Evolutionary conservation across 2,113 vertebrate species (phyloP).

Genomic region (Ageneiosus marmoratus): DNA sequence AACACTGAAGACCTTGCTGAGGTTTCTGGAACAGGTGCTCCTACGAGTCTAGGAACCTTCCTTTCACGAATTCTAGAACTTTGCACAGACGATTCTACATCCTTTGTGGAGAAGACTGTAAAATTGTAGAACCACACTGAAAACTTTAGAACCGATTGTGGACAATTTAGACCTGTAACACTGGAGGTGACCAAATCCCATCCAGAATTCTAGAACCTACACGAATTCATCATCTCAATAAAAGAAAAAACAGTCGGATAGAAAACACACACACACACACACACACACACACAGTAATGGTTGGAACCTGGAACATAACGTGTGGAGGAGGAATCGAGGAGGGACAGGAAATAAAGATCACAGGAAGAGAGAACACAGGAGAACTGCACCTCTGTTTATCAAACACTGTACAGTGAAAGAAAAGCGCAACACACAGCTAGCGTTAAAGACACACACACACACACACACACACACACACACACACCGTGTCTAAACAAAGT

Average conservation of each 20-base stretch:
- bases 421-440: neutral
- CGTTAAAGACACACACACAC: neutral
- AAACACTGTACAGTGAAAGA: conserved; percentile 15
- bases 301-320: neutral
- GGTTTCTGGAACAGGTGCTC: neutral
- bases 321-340: neutral
- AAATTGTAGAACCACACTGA: neutral
- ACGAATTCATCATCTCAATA: neutral
- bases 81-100: neutral
- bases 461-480: neutral
- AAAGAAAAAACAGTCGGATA: neutral
- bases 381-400: conserved; percentile 2
- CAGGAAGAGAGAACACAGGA: conserved; percentile 45
- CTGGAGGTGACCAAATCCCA: neutral
- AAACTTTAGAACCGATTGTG: neutral
- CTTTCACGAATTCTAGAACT: neutral
- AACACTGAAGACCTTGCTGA: neutral
- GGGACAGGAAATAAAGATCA: conserved; percentile 31
- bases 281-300: neutral
- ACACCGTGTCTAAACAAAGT: conserved; percentile 5
- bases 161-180: neutral
- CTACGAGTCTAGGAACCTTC: neutral
- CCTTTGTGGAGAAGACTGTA: no score
- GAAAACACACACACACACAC: neutral
- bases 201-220: neutral